Evolutionary conservation across 2,113 vertebrate species (phyloP).

Genomic region (Petrocephalus microphthalmus): DNA sequence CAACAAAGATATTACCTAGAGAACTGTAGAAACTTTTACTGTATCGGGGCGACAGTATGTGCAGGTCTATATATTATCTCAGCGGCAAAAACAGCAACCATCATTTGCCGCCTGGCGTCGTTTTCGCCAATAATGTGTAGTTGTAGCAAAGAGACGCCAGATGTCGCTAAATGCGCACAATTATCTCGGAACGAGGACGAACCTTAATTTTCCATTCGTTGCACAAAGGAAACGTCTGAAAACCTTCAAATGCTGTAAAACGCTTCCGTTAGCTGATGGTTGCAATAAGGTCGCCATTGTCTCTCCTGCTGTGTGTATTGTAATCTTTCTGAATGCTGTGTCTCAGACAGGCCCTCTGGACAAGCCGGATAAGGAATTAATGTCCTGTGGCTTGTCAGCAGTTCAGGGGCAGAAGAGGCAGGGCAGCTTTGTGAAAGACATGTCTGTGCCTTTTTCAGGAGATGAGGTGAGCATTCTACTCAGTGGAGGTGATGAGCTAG

Average conservation of each 20-base stretch:
- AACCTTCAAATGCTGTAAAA: background rate
- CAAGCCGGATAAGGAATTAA: background rate
- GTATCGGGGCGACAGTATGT: background rate
- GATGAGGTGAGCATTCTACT: slow-evolving; percentile 1
- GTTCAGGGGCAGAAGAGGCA: background rate
- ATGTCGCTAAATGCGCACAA: background rate
- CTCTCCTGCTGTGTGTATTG: background rate
- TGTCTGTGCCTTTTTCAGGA: background rate
- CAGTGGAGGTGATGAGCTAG: background rate
- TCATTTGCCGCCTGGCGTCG: background rate
- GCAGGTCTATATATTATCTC: background rate
- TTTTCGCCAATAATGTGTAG: background rate
- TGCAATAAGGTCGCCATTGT: background rate
- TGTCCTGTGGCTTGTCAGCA: background rate
- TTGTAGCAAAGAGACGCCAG: background rate
- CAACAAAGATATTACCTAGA: no score
- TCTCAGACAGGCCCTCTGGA: background rate
- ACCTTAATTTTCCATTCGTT: background rate
- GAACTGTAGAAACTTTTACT: background rate
- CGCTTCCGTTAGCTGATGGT: background rate
- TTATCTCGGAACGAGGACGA: background rate
- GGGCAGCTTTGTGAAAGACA: background rate
- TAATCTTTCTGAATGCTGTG: background rate
- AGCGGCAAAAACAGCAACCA: background rate
- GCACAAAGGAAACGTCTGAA: background rate